These are phyloP conservation scores for Lasiommata megera DNA, from an alignment of 2,888 invertebrate genomes.

Conservation along the genomic window DNA sequence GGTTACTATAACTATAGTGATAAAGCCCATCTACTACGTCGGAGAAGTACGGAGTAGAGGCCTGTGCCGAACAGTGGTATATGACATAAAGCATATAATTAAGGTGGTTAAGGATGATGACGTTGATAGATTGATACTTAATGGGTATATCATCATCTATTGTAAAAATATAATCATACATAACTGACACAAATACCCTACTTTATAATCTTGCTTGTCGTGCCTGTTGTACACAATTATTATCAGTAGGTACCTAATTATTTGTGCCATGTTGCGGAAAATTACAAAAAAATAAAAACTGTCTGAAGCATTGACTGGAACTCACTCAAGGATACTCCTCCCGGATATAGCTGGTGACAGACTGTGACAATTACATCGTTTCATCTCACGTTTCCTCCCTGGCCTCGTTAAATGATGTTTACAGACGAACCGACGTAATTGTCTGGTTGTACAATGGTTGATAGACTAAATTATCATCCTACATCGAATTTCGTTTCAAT, in stretches of 20 bases:
- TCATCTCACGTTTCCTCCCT: slow-evolving; percentile 49
- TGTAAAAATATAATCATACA: too few relatives aligned
- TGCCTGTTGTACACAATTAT: background rate
- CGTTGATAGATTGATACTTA: too few relatives aligned
- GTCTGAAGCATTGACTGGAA: slow-evolving; percentile 43
- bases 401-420: slow-evolving; percentile 22
- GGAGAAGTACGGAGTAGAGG: too few relatives aligned
- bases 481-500: too few relatives aligned
- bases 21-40: too few relatives aligned
- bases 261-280: slow-evolving; percentile 40
- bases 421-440: background rate
- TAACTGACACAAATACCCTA: background rate
- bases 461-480: background rate
- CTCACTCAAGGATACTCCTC: slow-evolving; percentile 34
- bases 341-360: slow-evolving; percentile 48
- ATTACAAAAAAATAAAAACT: slow-evolving; percentile 36
- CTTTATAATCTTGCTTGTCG: background rate
- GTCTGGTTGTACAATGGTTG: background rate
- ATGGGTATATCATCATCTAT: too few relatives aligned
- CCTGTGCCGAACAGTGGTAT: too few relatives aligned
- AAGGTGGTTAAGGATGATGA: too few relatives aligned
- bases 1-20: too few relatives aligned
- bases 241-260: slow-evolving; percentile 9
- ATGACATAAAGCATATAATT: too few relatives aligned
- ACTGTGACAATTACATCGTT: slow-evolving; percentile 36